Evolutionary conservation across 2,797 vertebrate species (phyloP).

Genomic region (Acanthurus tractus): DNA sequence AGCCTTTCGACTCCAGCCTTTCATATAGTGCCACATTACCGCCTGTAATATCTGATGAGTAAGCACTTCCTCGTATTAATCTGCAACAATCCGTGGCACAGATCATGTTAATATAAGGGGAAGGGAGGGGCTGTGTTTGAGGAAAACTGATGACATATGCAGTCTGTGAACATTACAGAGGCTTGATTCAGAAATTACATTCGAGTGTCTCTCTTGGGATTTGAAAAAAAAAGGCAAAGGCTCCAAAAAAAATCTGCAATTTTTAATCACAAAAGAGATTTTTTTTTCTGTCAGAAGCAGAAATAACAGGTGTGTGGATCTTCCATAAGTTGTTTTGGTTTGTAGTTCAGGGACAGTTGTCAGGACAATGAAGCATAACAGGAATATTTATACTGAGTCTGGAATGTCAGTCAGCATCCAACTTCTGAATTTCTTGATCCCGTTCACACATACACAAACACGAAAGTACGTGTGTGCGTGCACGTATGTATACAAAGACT

Average conservation of each 20-base stretch:
- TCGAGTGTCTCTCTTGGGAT: constrained; percentile 12
- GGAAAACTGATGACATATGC: constrained; percentile 62
- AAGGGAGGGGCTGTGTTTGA: constrained; percentile 29
- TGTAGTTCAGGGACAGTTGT: constrained; percentile 34
- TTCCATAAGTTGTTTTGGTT: constrained; percentile 26
- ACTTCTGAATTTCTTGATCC: not conserved
- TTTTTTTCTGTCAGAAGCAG: constrained; percentile 3
- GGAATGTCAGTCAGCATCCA: constrained; percentile 50
- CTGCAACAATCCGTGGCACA: constrained; percentile 46
- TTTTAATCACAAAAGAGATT: constrained; percentile 32
- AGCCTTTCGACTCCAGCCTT: constrained; percentile 40
- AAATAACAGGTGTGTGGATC: not conserved
- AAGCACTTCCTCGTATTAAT: constrained; percentile 57
- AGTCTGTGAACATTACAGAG: constrained; percentile 29
- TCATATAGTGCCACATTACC: constrained; percentile 37
- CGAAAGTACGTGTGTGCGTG: not conserved
- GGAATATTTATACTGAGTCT: constrained; percentile 56
- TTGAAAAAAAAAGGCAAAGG: not conserved
- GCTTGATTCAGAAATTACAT: constrained; percentile 47
- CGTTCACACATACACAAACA: not conserved
- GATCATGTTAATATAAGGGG: constrained; percentile 46
- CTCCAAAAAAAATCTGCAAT: not conserved
- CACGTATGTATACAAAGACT: not conserved
- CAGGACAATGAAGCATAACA: constrained; percentile 44
- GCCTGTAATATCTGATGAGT: constrained; percentile 49